Evolutionary conservation across 1,140 invertebrate genomes (phyloP).

Genomic region (Pogonus chalceus): DNA sequence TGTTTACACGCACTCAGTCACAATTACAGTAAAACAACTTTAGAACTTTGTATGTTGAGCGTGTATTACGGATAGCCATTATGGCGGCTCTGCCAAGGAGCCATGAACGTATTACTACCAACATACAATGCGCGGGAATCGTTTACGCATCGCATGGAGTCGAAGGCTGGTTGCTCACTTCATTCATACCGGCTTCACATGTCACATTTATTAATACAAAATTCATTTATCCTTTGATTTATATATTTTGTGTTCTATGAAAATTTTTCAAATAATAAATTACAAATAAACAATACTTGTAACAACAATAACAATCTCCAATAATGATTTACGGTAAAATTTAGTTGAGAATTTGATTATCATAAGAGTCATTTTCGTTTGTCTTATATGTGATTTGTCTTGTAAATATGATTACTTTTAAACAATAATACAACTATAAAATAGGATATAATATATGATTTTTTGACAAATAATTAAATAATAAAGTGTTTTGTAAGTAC

Average conservation of each 20-base stretch:
- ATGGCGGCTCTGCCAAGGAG: constrained; percentile 57
- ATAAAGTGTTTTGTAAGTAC: too few relatives aligned
- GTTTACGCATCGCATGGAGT: constrained; percentile 36
- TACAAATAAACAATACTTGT: neutral
- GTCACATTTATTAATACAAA: neutral
- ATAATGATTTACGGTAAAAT: neutral
- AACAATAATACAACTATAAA: too few relatives aligned
- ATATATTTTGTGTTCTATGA: too few relatives aligned
- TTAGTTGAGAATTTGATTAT: neutral
- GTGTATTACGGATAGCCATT: constrained; percentile 56
- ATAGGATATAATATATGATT: too few relatives aligned
- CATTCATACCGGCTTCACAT: constrained; percentile 22
- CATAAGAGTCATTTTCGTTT: neutral
- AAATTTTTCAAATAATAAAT: too few relatives aligned
- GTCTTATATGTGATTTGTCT: too few relatives aligned
- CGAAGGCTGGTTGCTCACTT: constrained; percentile 15
- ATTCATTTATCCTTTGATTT: too few relatives aligned
- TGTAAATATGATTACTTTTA: too few relatives aligned
- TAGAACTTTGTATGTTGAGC: constrained; percentile 54
- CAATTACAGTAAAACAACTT: constrained; percentile 57
- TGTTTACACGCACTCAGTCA: constrained; percentile 58
- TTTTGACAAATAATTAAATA: too few relatives aligned
- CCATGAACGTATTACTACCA: constrained; percentile 49
- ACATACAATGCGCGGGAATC: constrained; percentile 46
- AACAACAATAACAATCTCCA: neutral